Evolutionary conservation across 1,140 invertebrate species (phyloP).

Genomic region (Drosophila ficusphila): DNA sequence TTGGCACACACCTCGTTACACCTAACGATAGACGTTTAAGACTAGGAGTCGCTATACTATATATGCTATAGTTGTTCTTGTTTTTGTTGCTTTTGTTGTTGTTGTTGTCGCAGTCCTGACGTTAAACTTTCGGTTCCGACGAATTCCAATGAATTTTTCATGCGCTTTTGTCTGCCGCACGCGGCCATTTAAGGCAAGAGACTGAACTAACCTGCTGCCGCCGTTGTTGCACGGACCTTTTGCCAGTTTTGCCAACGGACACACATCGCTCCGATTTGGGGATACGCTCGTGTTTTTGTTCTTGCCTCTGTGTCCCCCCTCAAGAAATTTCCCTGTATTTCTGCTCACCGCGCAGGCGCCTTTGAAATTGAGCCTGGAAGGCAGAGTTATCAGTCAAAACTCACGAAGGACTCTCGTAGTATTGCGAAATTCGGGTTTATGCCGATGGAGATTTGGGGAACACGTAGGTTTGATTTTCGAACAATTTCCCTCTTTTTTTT

Average conservation of each 20-base stretch:
- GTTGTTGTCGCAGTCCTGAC: constrained; percentile 34
- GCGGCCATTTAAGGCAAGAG: constrained; percentile 76
- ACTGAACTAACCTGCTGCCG: constrained; percentile 59
- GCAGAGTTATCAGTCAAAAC: constrained; percentile 54
- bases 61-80: constrained; percentile 31
- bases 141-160: constrained; percentile 73
- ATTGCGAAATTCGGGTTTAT: constrained; percentile 21
- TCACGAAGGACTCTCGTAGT: constrained; percentile 16
- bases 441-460: background rate
- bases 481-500: constrained; percentile 17
- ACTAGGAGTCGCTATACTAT: constrained; percentile 44
- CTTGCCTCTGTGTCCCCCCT: background rate
- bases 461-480: background rate
- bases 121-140: constrained; percentile 30
- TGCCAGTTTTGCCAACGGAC: constrained; percentile 61
- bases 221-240: constrained; percentile 49
- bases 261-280: constrained; percentile 8
- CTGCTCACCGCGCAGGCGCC: constrained; percentile 28
- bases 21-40: constrained; percentile 52
- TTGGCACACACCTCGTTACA: constrained; percentile 64
- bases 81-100: constrained; percentile 10
- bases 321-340: constrained; percentile 53
- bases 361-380: constrained; percentile 31
- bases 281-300: constrained; percentile 7
- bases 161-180: constrained; percentile 80